A percentile compares a stretch with the other conserved stretches of the same genome.
These are phyloP conservation scores for Aplysina aerophoba DNA, from an alignment of 37 sponge, comb jelly and placozoan genomes.

Conservation along the genomic window DNA sequence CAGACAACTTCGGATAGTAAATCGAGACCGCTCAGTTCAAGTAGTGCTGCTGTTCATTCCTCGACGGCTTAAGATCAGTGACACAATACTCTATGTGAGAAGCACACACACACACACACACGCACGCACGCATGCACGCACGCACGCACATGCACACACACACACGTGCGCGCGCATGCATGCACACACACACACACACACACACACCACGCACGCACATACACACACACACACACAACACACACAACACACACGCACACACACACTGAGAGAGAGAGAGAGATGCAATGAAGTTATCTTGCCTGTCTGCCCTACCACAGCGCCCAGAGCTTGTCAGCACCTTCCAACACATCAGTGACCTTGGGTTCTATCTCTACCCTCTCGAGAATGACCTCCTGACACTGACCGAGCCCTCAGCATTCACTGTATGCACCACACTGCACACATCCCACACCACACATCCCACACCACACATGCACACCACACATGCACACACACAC, in stretches of 20 bases:
- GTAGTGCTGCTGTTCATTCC: slow-evolving; percentile 6
- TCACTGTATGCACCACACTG: slow-evolving; percentile 48
- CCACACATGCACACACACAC: background rate
- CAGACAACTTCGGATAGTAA: background rate
- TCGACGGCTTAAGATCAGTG: background rate
- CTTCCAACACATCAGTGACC: slow-evolving; percentile 61
- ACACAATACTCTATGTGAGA: background rate
- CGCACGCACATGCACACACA: background rate
- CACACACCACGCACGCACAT: no score
- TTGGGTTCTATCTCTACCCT: slow-evolving; percentile 83
- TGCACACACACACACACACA: background rate
- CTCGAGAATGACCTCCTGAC: slow-evolving; percentile 91
- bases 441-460: background rate
- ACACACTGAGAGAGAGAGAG: no score
- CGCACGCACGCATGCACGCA: background rate
- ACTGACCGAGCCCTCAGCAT: slow-evolving; percentile 68
- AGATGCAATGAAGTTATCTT: background rate
- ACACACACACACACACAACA: no score
- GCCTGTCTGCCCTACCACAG: background rate
- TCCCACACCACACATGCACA: background rate
- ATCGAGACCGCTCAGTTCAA: background rate
- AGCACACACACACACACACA: background rate
- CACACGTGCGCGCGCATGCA: background rate
- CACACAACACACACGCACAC: no score
- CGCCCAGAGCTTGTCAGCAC: background rate